Conservation (phyloP, 1,140 invertebrate species). For the Pseudomyrmex sp. region DNA sequence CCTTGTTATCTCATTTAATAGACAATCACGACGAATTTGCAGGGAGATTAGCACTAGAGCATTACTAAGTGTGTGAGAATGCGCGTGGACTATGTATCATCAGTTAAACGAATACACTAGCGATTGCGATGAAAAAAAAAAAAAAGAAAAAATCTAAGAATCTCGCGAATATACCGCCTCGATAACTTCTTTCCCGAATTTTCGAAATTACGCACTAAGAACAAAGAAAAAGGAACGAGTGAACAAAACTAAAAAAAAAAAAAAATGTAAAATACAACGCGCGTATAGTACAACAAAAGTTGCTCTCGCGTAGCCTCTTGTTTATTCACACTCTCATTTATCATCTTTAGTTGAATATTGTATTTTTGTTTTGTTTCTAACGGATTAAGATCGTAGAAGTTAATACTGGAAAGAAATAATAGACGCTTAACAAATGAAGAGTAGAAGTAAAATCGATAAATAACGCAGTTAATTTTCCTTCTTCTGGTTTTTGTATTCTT, state of each 20-base stretch:
- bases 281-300: slow-evolving; percentile 72
- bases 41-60: slow-evolving; percentile 38
- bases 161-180: slow-evolving; percentile 32
- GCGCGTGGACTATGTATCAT: slow-evolving; percentile 38
- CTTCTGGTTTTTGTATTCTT: neutral
- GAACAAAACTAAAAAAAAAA: slow-evolving; percentile 62
- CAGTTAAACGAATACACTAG: slow-evolving; percentile 21
- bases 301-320: slow-evolving; percentile 62
- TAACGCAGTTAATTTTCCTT: neutral
- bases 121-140: slow-evolving; percentile 1
- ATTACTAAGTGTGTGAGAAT: slow-evolving; percentile 41
- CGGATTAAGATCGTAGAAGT: neutral
- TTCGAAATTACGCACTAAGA: slow-evolving; percentile 58
- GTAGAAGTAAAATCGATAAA: slow-evolving; percentile 1
- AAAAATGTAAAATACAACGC: slow-evolving; percentile 71
- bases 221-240: slow-evolving; percentile 65
- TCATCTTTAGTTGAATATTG: neutral
- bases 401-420: neutral
- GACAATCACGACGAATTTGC: slow-evolving; percentile 51
- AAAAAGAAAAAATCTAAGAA: slow-evolving; percentile 3
- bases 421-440: neutral
- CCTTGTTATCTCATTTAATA: slow-evolving; percentile 34
- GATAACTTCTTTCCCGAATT: slow-evolving; percentile 59
- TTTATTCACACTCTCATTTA: slow-evolving; percentile 51
- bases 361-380: neutral